Percentiles rank a stretch among this genome's conserved stretches.
Conservation (phyloP, 2,888 invertebrate species). For the Drosophila mercatorum region DNA sequence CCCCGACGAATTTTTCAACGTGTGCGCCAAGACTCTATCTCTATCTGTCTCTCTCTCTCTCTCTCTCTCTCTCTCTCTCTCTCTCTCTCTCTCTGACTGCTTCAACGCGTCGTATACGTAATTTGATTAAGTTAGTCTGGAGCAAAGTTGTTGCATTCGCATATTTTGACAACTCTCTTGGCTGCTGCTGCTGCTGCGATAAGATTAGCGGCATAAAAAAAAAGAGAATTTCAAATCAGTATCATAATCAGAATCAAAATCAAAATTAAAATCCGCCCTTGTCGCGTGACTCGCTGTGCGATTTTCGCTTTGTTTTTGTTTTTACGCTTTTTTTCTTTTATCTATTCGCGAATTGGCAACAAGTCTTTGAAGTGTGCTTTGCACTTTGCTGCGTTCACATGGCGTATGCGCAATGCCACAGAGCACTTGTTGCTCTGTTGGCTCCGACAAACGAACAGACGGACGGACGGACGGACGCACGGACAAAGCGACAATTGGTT, state of each 20-base stretch:
- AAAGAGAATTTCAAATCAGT: conserved; percentile 7
- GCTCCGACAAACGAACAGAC: not conserved
- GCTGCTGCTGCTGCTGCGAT: conserved; percentile 37
- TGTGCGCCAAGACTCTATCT: conserved; percentile 2
- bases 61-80: not conserved
- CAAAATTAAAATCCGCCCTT: conserved; percentile 36
- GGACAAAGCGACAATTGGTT: not conserved
- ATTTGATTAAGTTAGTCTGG: conserved; percentile 47
- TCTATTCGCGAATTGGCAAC: conserved; percentile 16
- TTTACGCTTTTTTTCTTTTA: not conserved
- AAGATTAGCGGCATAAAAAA: conserved; percentile 44
- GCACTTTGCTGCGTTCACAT: conserved; percentile 20
- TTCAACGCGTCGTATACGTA: conserved; percentile 59
- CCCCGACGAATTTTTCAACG: conserved; percentile 16
- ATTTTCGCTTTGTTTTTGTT: conserved; percentile 14
- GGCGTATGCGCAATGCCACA: conserved; percentile 36
- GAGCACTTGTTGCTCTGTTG: conserved; percentile 31
- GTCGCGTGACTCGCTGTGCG: conserved; percentile 45
- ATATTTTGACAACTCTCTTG: conserved; percentile 4
- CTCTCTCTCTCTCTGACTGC: not conserved
- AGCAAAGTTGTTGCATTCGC: conserved; percentile 25
- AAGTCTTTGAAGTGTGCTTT: conserved; percentile 13
- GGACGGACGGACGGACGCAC: not conserved
- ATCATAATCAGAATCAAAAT: conserved; percentile 6
- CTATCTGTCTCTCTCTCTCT: not conserved